Evolutionary conservation across 2,888 invertebrate species (phyloP).

Genomic region (Dioctria rufipes): DNA sequence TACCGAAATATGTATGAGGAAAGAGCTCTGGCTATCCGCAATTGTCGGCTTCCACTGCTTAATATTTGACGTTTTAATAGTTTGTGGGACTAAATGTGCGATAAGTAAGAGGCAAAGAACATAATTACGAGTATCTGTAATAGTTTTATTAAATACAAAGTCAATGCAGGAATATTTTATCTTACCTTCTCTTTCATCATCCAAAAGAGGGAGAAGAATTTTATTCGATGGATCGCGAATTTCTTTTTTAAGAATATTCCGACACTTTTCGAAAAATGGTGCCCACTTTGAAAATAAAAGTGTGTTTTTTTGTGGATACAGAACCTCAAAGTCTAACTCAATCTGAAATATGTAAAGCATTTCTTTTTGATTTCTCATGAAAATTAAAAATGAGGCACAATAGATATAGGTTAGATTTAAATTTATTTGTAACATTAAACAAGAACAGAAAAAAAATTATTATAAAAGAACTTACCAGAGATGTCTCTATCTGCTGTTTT

Average conservation of each 20-base stretch:
- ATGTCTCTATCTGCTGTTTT: neutral
- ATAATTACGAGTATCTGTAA: neutral
- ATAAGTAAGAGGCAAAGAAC: neutral
- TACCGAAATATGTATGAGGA: slow-evolving; percentile 13
- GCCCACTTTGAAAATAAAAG: neutral
- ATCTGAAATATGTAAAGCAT: slow-evolving; percentile 4
- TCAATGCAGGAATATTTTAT: neutral
- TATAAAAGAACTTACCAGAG: neutral
- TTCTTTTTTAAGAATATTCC: neutral
- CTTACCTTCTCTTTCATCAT: neutral
- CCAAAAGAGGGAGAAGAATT: neutral
- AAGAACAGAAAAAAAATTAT: neutral
- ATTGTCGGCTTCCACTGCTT: slow-evolving; percentile 25
- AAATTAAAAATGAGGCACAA: neutral
- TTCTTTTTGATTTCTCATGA: neutral
- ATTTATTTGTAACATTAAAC: no score
- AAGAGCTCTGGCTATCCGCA: slow-evolving; percentile 1
- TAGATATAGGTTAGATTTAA: no score
- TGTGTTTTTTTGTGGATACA: slow-evolving; percentile 6
- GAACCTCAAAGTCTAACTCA: slow-evolving; percentile 9
- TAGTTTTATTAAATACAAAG: neutral
- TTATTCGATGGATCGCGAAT: slow-evolving; percentile 2
- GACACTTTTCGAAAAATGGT: neutral
- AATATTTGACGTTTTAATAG: neutral
- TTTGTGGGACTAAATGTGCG: neutral